phyloP scores from a whole-genome alignment of 2,113 vertebrate species.

The Ailurus styani region DNA sequence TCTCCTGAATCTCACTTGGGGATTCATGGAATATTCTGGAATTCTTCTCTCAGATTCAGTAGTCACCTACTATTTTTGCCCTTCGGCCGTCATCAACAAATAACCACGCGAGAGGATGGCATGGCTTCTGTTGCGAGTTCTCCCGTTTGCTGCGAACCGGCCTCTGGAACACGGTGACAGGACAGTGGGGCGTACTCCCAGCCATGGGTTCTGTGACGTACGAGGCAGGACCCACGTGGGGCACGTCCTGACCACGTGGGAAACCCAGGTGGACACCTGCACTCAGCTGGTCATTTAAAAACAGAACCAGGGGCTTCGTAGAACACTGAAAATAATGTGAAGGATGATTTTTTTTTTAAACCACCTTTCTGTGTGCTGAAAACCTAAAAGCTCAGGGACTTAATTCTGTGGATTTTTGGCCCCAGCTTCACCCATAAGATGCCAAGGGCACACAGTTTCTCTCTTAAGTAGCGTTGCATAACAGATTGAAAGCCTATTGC shows the following conservation, averaged over 20 bases:
- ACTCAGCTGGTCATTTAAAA: too few species aligned
- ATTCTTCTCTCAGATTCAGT: not conserved
- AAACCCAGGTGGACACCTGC: not conserved
- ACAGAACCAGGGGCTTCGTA: fast-evolving
- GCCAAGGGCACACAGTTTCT: not conserved
- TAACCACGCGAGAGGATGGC: fast-evolving
- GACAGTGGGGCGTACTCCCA: fast-evolving
- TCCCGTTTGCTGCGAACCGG: fast-evolving
- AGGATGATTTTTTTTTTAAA: too few species aligned
- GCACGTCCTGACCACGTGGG: fast-evolving
- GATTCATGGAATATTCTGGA: not conserved
- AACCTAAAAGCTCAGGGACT: not conserved
- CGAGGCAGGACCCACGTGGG: fast-evolving
- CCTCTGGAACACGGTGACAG: fast-evolving
- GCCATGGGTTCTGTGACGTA: fast-evolving
- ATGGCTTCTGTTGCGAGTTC: fast-evolving
- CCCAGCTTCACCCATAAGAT: not conserved
- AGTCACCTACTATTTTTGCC: not conserved
- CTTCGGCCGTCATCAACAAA: not conserved
- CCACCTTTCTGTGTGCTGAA: not conserved
- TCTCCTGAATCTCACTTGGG: not conserved
- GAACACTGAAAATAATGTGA: not conserved
- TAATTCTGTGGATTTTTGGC: not conserved
- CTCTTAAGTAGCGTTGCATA: not conserved
- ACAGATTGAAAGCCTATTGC: fast-evolving